Percentiles rank a stretch among this genome's conserved stretches.
Conservation (phyloP, 2,888 invertebrate genomes). For the Beris morrisii region DNA sequence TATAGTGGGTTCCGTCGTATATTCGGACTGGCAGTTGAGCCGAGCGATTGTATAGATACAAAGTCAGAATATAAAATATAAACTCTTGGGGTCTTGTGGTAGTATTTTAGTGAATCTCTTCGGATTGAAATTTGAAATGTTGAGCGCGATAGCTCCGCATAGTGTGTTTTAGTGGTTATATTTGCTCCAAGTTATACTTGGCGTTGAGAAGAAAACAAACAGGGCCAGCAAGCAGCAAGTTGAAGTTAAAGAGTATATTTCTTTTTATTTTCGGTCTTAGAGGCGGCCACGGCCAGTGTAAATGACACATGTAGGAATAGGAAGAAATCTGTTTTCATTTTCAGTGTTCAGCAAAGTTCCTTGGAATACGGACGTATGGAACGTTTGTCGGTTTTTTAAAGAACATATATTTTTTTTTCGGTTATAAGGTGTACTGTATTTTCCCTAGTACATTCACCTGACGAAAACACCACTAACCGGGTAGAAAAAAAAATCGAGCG, state of each 20-base stretch:
- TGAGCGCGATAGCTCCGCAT: conserved; percentile 3
- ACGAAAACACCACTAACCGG: background rate
- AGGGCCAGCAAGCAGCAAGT: conserved; percentile 14
- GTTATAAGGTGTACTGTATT: conserved; percentile 15
- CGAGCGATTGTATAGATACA: background rate
- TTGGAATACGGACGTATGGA: conserved; percentile 51
- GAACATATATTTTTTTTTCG: conserved; percentile 5
- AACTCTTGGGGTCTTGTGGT: conserved; percentile 2
- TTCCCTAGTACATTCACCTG: conserved; percentile 27
- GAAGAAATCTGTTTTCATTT: conserved; percentile 44
- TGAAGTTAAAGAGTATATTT: conserved; percentile 18
- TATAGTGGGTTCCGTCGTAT: background rate
- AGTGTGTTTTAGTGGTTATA: background rate
- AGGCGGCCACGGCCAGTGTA: conserved; percentile 14
- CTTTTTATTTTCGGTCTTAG: conserved; percentile 19
- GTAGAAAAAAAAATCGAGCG: background rate
- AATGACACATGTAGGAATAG: conserved; percentile 36
- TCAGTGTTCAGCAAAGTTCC: conserved; percentile 57
- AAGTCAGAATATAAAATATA: conserved; percentile 4
- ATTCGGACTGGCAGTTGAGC: background rate
- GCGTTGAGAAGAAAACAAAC: conserved; percentile 31
- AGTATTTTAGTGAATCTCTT: conserved; percentile 14
- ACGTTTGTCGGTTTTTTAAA: conserved; percentile 38
- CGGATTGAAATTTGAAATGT: conserved; percentile 20
- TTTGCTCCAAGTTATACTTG: conserved; percentile 16